Evolutionary conservation across 2,888 invertebrate species (phyloP), one percentile per base, ranked within the genome.

Genomic region (Watsonalla binaria): DNA sequence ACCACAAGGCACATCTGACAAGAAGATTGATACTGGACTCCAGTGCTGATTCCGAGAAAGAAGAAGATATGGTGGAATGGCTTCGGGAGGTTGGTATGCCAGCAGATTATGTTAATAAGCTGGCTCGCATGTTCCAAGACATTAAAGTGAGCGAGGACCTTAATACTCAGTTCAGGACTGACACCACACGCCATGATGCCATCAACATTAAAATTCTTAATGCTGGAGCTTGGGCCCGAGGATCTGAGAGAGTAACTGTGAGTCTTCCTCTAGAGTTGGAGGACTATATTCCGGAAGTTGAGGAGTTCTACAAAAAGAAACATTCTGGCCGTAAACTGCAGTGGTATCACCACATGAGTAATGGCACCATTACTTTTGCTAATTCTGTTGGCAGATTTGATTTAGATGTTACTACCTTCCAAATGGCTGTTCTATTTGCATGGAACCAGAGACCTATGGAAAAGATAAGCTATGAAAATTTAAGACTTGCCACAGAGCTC

Each of bases 271-370:
- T 98, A 72, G 99, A 99, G 87, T 89, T 99, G 67, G 99, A 99
- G 87, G 99, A 99, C 84, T 98, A 98, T 82, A 98, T 99, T 74
- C 99, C 99, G 1, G 99, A 99, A 89, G 97, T 99, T 33, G 99
- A 99, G 89, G 98, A 99, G 63, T 99, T 99, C 90, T 99, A 99
- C 83, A 96, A 97, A 82, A 97, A 96, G 76, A 98, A 99, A 84
- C 99, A 99, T 91, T 98, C 96, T 70, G 99, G 99, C 7, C 92
- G 99, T 54, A 99, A 99, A 83, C 91, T 99, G 56, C 98, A 98
- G 86, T 99, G 99, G 99, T 96, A 99, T 86, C 99, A 99, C 89
- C 98, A 99, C 76, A 99, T 99, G 99, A 98, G 99, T 63, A 99
- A 99, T 88, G 99, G 99, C 68, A 98, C 98, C 58, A 98, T 99